Conservation (phyloP, 2,888 invertebrate genomes). For the Chirona hameri region DNA sequence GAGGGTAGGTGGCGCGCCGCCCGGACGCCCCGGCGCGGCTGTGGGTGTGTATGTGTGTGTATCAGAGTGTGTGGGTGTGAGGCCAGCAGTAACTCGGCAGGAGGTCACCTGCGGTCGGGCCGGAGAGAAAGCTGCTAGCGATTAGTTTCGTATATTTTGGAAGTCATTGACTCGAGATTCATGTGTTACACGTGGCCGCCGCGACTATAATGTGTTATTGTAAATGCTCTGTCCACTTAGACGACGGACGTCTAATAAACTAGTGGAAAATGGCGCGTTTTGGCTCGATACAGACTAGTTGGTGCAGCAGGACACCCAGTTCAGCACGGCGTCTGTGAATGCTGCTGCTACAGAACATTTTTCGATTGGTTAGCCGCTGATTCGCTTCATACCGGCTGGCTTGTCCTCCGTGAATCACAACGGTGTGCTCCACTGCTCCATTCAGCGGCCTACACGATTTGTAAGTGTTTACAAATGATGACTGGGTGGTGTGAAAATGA, state of each 20-base stretch:
- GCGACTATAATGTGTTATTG: conserved; percentile 22
- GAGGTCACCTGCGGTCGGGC: background rate
- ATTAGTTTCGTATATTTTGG: conserved; percentile 4
- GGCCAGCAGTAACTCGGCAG: too few species aligned
- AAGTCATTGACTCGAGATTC: conserved; percentile 22
- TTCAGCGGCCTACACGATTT: too few species aligned
- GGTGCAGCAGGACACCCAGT: too few species aligned
- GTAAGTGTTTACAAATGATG: too few species aligned
- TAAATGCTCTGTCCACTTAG: conserved; percentile 8
- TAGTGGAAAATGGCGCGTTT: background rate
- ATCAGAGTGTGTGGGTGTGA: background rate
- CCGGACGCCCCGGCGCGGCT: background rate
- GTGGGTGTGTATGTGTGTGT: background rate
- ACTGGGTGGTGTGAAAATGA: too few species aligned
- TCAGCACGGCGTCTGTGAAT: too few species aligned
- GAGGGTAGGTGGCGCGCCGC: background rate
- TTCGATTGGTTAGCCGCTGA: too few species aligned
- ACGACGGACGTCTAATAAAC: conserved; percentile 22
- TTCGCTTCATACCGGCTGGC: too few species aligned
- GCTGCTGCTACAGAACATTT: too few species aligned
- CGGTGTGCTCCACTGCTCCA: too few species aligned
- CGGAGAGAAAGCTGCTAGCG: background rate
- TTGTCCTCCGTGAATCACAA: too few species aligned
- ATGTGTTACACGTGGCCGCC: background rate
- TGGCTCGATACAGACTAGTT: too few species aligned